These are phyloP conservation scores for Felis chaus DNA, from an alignment of 2,113 vertebrate species.

Conservation along the genomic window DNA sequence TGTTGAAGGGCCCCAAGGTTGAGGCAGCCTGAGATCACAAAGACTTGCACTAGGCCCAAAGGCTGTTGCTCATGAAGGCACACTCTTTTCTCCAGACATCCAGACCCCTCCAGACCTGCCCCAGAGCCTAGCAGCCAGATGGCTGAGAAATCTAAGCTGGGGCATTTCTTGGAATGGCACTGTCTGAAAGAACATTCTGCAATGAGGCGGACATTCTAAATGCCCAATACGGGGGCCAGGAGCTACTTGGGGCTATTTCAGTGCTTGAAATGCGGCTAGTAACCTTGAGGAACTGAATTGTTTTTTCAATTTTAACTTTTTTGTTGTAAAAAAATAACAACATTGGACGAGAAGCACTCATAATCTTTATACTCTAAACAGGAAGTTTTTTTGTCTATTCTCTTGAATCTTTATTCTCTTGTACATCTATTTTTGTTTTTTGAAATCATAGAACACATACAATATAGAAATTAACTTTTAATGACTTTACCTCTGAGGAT, in stretches of 20 bases:
- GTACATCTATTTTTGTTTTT: background rate
- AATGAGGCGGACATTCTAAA: accelerated
- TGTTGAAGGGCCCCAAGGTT: background rate
- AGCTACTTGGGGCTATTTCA: background rate
- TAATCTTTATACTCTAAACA: background rate
- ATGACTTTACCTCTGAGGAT: background rate
- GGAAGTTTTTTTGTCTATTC: background rate
- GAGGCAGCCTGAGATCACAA: background rate
- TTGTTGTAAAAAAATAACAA: conserved; percentile 14
- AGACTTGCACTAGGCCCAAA: background rate
- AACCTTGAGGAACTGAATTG: background rate
- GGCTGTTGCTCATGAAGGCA: background rate
- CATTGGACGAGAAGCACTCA: background rate
- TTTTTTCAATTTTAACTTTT: background rate
- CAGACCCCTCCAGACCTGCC: background rate
- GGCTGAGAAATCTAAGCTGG: background rate
- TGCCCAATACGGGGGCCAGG: no score
- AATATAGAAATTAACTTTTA: conserved; percentile 35
- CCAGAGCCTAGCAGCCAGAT: background rate
- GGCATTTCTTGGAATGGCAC: accelerated
- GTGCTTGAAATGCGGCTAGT: background rate
- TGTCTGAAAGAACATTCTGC: background rate
- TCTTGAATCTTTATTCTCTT: background rate
- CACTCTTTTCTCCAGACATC: background rate
- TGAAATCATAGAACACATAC: background rate